Percentiles rank a stretch among this genome's conserved stretches.
phyloP scores from a whole-genome alignment of 2,888 invertebrate species.

The Dolichopus griseipennis region DNA sequence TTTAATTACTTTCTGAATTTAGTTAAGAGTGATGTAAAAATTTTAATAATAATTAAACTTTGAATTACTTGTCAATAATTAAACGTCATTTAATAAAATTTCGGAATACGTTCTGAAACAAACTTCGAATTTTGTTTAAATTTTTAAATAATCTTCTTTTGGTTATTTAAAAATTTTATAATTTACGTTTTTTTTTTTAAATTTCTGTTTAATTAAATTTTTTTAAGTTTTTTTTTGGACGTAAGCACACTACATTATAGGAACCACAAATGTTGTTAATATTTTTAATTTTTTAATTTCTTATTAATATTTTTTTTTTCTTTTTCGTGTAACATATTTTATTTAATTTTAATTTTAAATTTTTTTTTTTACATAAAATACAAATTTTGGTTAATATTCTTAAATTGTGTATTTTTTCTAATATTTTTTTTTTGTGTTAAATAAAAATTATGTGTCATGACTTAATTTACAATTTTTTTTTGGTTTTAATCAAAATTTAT shows the following conservation, averaged over 20 bases:
- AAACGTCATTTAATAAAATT: too few species aligned
- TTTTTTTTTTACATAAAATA: slow-evolving; percentile 16
- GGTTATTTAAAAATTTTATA: slow-evolving; percentile 11
- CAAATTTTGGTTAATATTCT: slow-evolving; percentile 13
- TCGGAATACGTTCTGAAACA: background rate
- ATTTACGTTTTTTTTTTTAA: slow-evolving; percentile 11
- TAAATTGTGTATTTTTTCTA: slow-evolving; percentile 18
- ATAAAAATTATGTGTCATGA: slow-evolving; percentile 14
- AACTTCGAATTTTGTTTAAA: background rate
- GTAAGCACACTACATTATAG: slow-evolving; percentile 33
- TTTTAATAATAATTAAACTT: too few species aligned
- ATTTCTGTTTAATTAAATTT: slow-evolving; percentile 22
- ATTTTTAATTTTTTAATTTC: slow-evolving; percentile 17
- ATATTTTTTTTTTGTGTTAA: slow-evolving; percentile 24
- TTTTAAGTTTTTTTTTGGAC: slow-evolving; percentile 27
- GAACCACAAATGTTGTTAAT: slow-evolving; percentile 31
- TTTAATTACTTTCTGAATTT: too few species aligned
- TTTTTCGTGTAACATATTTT: slow-evolving; percentile 8
- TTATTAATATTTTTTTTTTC: slow-evolving; percentile 21
- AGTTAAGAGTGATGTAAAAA: too few species aligned
- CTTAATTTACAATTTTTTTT: slow-evolving; percentile 21
- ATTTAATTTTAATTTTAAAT: slow-evolving; percentile 15
- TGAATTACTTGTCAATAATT: too few species aligned
- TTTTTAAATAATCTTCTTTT: slow-evolving; percentile 10
- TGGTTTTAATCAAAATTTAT: slow-evolving; percentile 13